Evolutionary conservation across 2,797 vertebrate genomes (phyloP), one percentile per base, ranked within the genome.

Genomic region (Enoplosus armatus): DNA sequence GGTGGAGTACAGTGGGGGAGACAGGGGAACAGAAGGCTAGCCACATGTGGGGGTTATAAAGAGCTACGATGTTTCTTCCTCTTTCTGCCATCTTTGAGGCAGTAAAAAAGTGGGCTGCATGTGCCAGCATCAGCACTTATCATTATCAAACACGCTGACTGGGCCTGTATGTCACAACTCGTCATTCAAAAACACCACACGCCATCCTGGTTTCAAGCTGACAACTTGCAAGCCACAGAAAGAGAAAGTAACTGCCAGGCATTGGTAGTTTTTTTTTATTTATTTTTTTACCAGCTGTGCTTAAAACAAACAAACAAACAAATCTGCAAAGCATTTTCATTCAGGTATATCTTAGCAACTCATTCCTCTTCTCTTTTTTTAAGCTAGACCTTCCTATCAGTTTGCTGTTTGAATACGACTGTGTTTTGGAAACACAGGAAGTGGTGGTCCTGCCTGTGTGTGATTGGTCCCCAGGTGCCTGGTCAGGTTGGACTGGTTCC

Each of bases 401-500:
- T 56, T 80, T 77, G 31, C 26, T 24, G 53, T 70, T 82, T 75
- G 45, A 86, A 83, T 73, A 65, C 66, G 69, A 80, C 68, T 73
- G 82, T 85, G 85, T 86, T 94, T 85, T 90, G 72, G 67, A 89
- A 86, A 87, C 72, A 76, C 61, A 59, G 79, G 72, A 88, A 84
- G 83, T 53, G 54, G 37, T 11, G 58, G 39, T 37, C 5, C 20
- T 73, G 56, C 45, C 33, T 55, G 54, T 18, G 58, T 80, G 35
- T 77, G 89, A 88, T 87, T 91, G 90, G 87, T 91, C 80, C 62
- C 64, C 59, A 69, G 79, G 79, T 79, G 67, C 68, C 72, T 47
- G 10, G 58, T 91, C 92, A 89, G 87, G 90, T 92, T 72, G 24
- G 80, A 91, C 92, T 85, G 90, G 88, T 92, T 93, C 75, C 72